Percentiles rank a stretch among this genome's conserved stretches.
Evolutionary conservation across 2,888 invertebrate species (phyloP).

Genomic region (Pachymerium ferrugineum): DNA sequence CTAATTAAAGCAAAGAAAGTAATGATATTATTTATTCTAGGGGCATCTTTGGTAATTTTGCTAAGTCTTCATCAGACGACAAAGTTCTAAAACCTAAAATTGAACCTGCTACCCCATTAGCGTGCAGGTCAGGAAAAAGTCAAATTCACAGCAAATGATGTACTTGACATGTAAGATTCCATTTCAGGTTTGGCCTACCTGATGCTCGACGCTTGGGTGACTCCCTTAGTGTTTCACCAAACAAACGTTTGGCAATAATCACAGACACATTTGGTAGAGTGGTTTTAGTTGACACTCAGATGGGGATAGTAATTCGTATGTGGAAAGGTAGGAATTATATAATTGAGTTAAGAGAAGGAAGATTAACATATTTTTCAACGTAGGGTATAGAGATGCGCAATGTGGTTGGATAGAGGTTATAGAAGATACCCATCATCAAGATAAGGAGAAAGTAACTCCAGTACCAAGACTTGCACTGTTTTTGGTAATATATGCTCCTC

Average conservation of each 20-base stretch:
- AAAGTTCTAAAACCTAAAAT: slow-evolving; percentile 48
- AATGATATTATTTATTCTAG: not conserved
- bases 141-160: no score
- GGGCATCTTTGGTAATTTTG: slow-evolving; percentile 29
- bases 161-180: not conserved
- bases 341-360: no score
- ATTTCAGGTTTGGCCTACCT: slow-evolving; percentile 65
- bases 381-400: slow-evolving; percentile 86
- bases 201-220: slow-evolving; percentile 72
- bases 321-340: slow-evolving; percentile 81
- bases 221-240: slow-evolving; percentile 70
- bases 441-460: slow-evolving; percentile 31
- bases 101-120: slow-evolving; percentile 65
- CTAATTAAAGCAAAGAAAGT: not conserved
- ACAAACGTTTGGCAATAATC: slow-evolving; percentile 70
- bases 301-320: slow-evolving; percentile 72
- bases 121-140: slow-evolving; percentile 60
- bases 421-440: slow-evolving; percentile 50
- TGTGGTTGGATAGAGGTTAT: slow-evolving; percentile 84
- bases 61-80: slow-evolving; percentile 36
- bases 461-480: slow-evolving; percentile 64
- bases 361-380: not conserved
- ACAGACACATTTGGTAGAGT: slow-evolving; percentile 84
- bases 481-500: slow-evolving; percentile 86
- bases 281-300: slow-evolving; percentile 72